phyloP scores from a whole-genome alignment of 2,888 invertebrate species.

The Salticus scenicus region DNA sequence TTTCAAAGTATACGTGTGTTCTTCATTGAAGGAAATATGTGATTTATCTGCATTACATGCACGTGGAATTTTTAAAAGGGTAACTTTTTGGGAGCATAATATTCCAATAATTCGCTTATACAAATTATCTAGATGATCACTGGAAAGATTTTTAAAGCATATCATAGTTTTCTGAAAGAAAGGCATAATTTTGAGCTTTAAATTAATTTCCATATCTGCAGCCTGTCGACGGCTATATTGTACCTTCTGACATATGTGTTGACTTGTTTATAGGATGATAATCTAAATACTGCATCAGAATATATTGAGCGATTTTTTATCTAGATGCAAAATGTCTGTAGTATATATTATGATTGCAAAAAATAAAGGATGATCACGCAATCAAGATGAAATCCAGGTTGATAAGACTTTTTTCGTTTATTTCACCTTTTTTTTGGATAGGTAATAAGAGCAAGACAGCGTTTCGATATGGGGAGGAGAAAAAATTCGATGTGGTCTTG shows the following conservation, averaged over 20 bases:
- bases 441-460: too few relatives aligned
- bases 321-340: too few relatives aligned
- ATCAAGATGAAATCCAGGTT: too few relatives aligned
- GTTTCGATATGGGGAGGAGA: too few relatives aligned
- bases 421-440: too few relatives aligned
- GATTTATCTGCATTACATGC: conserved; percentile 22
- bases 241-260: too few relatives aligned
- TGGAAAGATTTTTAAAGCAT: neutral
- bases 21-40: neutral
- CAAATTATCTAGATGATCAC: conserved; percentile 11
- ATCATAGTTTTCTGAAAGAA: neutral
- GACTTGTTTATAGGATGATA: neutral
- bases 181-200: neutral
- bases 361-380: too few relatives aligned
- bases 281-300: too few relatives aligned
- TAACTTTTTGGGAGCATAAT: conserved; percentile 16
- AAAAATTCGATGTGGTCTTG: too few relatives aligned
- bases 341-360: too few relatives aligned
- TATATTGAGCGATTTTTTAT: too few relatives aligned
- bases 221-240: neutral
- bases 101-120: conserved; percentile 28
- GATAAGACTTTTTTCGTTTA: too few relatives aligned
- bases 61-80: conserved; percentile 9
- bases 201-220: neutral
- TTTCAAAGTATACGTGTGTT: neutral